Evolutionary conservation across 2,797 vertebrate species (phyloP).

Genomic region (Orientallactaga sibirica): DNA sequence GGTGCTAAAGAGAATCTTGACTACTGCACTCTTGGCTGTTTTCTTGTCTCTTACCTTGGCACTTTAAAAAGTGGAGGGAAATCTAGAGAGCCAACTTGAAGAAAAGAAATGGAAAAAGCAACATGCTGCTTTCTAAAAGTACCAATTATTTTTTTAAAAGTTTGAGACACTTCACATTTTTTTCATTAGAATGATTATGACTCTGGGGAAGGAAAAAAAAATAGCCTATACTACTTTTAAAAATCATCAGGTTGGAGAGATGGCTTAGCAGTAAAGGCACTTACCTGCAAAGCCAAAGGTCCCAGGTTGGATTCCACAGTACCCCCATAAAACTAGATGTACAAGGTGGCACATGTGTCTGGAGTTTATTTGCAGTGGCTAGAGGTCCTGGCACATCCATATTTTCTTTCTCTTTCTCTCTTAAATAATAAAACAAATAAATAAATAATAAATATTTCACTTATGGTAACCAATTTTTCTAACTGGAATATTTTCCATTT

Average conservation of each 20-base stretch:
- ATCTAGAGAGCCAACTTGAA: slow-evolving; percentile 22
- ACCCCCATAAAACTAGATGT: too few species aligned
- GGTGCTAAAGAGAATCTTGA: slow-evolving; percentile 14
- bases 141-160: not conserved
- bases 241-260: not conserved
- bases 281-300: too few species aligned
- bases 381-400: too few species aligned
- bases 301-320: too few species aligned
- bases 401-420: too few species aligned
- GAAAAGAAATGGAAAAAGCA: slow-evolving; percentile 51
- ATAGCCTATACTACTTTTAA: not conserved
- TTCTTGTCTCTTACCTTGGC: not conserved
- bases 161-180: not conserved
- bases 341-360: too few species aligned
- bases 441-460: too few species aligned
- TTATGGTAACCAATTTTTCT: not conserved
- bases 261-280: too few species aligned
- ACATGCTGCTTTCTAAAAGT: not conserved
- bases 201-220: not conserved
- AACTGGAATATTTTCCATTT: not conserved
- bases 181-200: not conserved
- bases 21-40: not conserved
- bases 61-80: slow-evolving; percentile 33
- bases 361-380: too few species aligned
- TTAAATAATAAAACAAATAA: too few species aligned